Conservation (phyloP, 1,140 invertebrate species). For the Babylonia areolata region DNA sequence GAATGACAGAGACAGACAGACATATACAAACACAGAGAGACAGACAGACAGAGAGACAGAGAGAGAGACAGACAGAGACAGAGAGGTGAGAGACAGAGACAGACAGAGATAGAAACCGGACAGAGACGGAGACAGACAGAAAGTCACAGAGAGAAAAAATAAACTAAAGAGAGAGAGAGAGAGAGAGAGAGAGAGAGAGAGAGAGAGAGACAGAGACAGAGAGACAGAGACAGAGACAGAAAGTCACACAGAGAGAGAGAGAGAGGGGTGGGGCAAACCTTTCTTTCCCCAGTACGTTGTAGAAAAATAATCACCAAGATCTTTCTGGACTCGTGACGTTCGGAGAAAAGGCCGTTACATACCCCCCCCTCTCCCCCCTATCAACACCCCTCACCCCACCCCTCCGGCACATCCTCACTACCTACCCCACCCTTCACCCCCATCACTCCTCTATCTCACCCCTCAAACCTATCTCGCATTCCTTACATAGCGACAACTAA, state of each 20-base stretch:
- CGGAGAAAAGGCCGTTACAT: too few species aligned
- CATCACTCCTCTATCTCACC: too few species aligned
- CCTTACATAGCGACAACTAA: too few species aligned
- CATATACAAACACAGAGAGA: slow-evolving; percentile 14
- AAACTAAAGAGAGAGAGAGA: not conserved
- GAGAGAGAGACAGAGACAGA: slow-evolving; percentile 7
- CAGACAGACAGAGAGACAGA: not conserved
- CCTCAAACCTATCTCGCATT: too few species aligned
- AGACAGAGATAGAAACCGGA: slow-evolving; percentile 30
- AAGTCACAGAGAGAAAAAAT: not conserved
- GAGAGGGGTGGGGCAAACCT: too few species aligned
- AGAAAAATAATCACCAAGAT: too few species aligned
- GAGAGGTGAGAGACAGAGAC: not conserved
- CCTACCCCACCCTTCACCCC: too few species aligned
- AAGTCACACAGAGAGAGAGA: slow-evolving; percentile 1
- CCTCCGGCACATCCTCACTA: too few species aligned
- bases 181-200: slow-evolving; percentile 5
- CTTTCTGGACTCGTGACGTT: too few species aligned
- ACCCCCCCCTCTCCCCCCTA: too few species aligned
- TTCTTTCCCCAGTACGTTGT: too few species aligned
- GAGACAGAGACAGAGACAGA: not conserved
- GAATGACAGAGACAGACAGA: slow-evolving; percentile 22
- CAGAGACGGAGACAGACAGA: not conserved
- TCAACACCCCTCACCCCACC: too few species aligned
- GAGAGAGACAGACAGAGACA: not conserved